Evolutionary conservation across 2,113 vertebrate species (phyloP), one percentile per base, ranked within the genome.

Genomic region (Dicaeum eximium): DNA sequence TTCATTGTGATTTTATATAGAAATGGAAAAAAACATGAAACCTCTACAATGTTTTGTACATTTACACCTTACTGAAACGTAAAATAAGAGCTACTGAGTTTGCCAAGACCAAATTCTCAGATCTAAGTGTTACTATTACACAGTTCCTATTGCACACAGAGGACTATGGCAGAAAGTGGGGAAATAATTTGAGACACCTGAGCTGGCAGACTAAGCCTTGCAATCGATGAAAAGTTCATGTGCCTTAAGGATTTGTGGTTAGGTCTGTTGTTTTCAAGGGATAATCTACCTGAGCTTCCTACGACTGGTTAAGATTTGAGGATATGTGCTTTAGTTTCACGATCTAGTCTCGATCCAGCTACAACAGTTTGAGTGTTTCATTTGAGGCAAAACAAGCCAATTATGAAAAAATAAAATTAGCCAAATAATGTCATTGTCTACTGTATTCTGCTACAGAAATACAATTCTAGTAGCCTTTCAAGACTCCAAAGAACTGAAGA

Each of bases 301-400:
- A 51, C 6, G 54, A 10, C 28, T 23, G 10, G 6, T 50, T 57
- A 65, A 45, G 11, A 28, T 18, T 62, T 56, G 23, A 51, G 27
- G 17, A 35, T 51, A 22, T 11, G 7, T 56, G 19, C 4, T 75
- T 75, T 30, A 23, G 13, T 92, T 93, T 65, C 45, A 60, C 1
- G 38, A 38, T 42, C 38, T 56, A 56, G 8, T 70, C 56, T 57
- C 38, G 18, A 44, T 71, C 10, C 57, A 80, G 12, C 38, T 40
- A 24, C 21, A 71, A 23, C 2, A 9, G 4, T 64, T 51, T 47
- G 15, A 67, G 4, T 53, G 10, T 27, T 89, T 84, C 3, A 35
- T 64, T 57, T 2, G 0, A 62, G 18, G 9, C 11, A 82, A 53
- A 1, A 0, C 3, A 88, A 86, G 56, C 1, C 2, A 51, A n/a